Base-by-base conservation (phyloP, 2,888 invertebrate species). In the Pheosia tremula region DNA sequence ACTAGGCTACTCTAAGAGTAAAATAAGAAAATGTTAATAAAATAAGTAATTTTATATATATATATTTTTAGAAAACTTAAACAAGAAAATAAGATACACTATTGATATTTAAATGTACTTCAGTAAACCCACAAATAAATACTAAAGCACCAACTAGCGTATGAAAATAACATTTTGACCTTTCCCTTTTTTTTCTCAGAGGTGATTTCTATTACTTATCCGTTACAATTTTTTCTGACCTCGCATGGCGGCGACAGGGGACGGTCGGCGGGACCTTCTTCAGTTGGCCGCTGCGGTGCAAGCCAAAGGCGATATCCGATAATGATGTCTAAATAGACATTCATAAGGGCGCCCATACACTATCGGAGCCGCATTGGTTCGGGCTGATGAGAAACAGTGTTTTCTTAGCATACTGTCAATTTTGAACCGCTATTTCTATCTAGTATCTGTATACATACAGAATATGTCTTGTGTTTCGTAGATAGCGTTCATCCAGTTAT, bases 181-280 rank as follows among this genome's bases (percentile, higher is more conserved):
- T 53, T 38, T 4, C 11, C 41, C 54, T 43, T 38, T 63, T 64
- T 61, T 58, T 69, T 56, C 57, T 13, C 56, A 59, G 57, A 63
- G 62, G 64, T 61, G 62, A 66, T 66, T 71, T 60, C 63, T 64
- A 68, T 69, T 71, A 69, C 69, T 71, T 71, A 67, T 64, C 63
- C 63, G 74, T 69, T 71, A 69, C 69, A 72, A 8, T 78, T 82
- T 82, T 73, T 80, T 75, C 71, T 70, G 62, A 70, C 66, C 64
- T 72, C 66, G 71, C 60, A 54, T 82, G 81, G 38, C 60, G 58
- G 61, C 79, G 82, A 83, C 82, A 81, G 78, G 77, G 82, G 79
- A 78, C 72, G 65, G 52, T 24, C 52, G 52, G 58, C 52, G 52
- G 58, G 74, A 80, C 81, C 79, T 78, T 76, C 75, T 75, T 82